phyloP scores from a whole-genome alignment of 2,797 vertebrate species.

The Falco concolor region DNA sequence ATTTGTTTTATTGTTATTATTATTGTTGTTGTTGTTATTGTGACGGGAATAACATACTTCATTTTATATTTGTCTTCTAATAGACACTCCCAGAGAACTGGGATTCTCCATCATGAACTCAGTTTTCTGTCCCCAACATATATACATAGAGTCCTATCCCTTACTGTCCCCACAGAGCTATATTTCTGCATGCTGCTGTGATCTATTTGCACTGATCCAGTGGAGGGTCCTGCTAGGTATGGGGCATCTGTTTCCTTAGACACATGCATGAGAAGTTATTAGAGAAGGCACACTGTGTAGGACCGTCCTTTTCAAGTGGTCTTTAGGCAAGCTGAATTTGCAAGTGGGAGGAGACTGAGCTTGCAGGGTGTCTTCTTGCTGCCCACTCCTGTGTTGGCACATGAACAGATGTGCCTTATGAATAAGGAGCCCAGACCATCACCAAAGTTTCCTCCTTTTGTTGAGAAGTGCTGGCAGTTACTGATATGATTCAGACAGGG shows the following conservation, averaged over 20 bases:
- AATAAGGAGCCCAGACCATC: background rate
- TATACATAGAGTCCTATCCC: rapidly evolving
- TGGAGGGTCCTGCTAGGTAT: background rate
- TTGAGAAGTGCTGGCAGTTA: background rate
- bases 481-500: background rate
- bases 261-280: background rate
- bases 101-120: background rate
- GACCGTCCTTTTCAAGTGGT: background rate
- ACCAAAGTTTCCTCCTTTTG: slow-evolving; percentile 25
- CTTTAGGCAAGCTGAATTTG: background rate
- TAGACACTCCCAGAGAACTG: background rate
- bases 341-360: background rate
- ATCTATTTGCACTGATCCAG: background rate
- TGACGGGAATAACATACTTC: background rate
- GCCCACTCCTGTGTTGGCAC: background rate
- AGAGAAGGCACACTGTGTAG: background rate
- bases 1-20: no score
- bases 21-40: background rate
- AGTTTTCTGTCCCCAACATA: background rate
- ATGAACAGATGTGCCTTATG: background rate
- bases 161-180: background rate
- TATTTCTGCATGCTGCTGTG: background rate
- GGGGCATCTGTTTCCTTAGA: background rate
- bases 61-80: background rate
- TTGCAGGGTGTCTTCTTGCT: background rate